Evolutionary conservation across 1,140 invertebrate species (phyloP).

Genomic region (Trichomalopsis sarcophagae): DNA sequence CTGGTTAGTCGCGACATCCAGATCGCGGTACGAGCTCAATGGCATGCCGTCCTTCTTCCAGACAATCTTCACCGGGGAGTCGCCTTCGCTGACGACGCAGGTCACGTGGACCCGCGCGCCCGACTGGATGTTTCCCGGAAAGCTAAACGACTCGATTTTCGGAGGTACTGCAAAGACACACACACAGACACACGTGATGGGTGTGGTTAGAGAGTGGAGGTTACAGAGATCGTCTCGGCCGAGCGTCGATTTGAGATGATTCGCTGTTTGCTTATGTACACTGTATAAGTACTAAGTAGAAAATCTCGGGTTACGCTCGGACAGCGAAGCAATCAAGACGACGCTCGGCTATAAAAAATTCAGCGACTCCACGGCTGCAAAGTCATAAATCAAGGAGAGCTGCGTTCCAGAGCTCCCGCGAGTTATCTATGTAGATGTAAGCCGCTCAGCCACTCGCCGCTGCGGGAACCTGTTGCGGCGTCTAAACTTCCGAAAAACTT

Average conservation of each 20-base stretch:
- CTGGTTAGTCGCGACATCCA: conserved; percentile 65
- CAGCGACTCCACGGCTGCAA: neutral
- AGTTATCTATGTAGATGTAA: no score
- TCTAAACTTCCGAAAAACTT: neutral
- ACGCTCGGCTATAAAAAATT: no score
- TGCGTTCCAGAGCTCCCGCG: no score
- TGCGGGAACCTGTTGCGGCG: neutral
- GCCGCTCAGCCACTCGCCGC: no score
- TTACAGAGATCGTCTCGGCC: no score
- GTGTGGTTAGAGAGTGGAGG: no score
- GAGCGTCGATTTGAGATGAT: no score
- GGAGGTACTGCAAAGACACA: conserved; percentile 75
- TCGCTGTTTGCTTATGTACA: no score
- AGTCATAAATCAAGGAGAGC: conserved; percentile 13
- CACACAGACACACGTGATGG: no score
- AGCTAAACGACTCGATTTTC: conserved; percentile 78
- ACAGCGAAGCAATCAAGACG: no score
- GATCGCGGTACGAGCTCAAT: conserved; percentile 56
- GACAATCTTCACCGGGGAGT: conserved; percentile 79
- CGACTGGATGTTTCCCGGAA: conserved; percentile 76
- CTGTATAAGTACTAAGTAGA: no score
- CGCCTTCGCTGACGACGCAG: conserved; percentile 82
- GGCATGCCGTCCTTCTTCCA: conserved; percentile 80
- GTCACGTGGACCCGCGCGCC: conserved; percentile 77
- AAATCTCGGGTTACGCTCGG: no score